Evolutionary conservation across 1,140 invertebrate species (phyloP), one percentile per base, ranked within the genome.

Genomic region (Arion vulgaris): DNA sequence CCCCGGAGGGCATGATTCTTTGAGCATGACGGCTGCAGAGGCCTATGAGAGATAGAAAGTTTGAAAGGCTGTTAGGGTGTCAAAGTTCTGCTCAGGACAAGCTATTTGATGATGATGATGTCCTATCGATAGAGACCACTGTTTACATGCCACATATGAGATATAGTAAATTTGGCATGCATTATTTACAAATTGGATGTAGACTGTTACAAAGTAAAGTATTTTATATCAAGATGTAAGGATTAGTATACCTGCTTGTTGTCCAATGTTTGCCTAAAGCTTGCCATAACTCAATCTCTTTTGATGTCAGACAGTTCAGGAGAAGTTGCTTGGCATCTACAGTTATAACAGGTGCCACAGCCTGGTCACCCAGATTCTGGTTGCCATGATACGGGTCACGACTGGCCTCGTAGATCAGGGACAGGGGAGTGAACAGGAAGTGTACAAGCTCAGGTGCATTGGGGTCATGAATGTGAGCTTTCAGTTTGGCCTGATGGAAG

Each of bases 391-490:
- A 84, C 26, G 91, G 91, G 68, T 91, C 91, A 51, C 91, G 90
- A 76, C 90, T 91, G 17, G 91, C 91, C 84, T 99, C 98, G 53
- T 99, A 97, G 88, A 99, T 99, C 41, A 99, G 93, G 23, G 97
- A 97, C 84, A 99, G 91, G 0, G 98, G 98, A 38, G 98, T 99
- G 92, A 99, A 99, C 23, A 99, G 94, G 91, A 99, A 99, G 91
- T 99, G 98, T 1, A 99, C 97, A 83, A 99, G 92, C 92, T 99
- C 98, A 0, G 98, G 98, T 1, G 98, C 98, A 93, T 99, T 99
- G 0, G 98, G 98, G 91, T 99, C 98, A 91, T 99, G 98, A 81
- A 99, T 99, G 91, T 99, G 97, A 7, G 97, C 95, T 90, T 98
- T 98, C 72, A 99, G 93, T 92, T 98, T 97, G 1, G 98, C 97